Base-by-base conservation (phyloP, 1,140 invertebrate species). In the Argopecten irradians region DNA sequence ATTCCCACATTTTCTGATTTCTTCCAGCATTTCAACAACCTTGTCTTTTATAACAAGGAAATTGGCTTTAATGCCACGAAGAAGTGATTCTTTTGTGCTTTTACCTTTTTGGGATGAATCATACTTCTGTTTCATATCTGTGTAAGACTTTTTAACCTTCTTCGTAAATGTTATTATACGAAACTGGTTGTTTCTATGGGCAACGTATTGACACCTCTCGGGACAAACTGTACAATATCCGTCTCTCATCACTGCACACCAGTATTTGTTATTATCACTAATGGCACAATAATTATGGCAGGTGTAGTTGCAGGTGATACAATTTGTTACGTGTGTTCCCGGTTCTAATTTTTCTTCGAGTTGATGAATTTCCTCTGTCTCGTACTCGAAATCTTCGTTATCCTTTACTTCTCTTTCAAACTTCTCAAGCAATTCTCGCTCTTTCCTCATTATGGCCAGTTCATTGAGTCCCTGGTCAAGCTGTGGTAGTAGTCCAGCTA, bases 251-350 rank as follows among this genome's bases (percentile, higher is more conserved):
- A 90, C 89, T n/a, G 89, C 91, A 3, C 41, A 36, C 87, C 91
- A 91, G 7, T 71, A 16, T 84, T n/a, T 3, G 84, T 90, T 89
- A 5, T 90, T 84, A 41, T 89, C 82, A 11, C 83, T 11, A 22
- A 88, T 46, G 8, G 9, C n/a, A 89, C 92, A 93, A 1, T 85
- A 39, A 39, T 55, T 34, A 88, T 93, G 92, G 84, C 92, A 93
- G 16, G 92, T 93, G 14, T 41, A 41, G 35, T 93, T 89, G 36
- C 92, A 93, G 32, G 36, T 8, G 11, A 84, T 46, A 83, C 92
- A 93, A 55, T 93, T 93, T 22, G 92, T 93, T 5, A 92, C 91
- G 87, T 89, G 87, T 16, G 86, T 46, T 2, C 91, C 91, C 11
- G 85, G 46, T 32, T 87, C 34, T 35, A 91, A 34, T 2, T 85